A percentile compares a stretch with the other conserved stretches of the same genome.
These are phyloP conservation scores for Coranthus polyacanthus DNA, from an alignment of 2,797 vertebrate species.

Conservation along the genomic window DNA sequence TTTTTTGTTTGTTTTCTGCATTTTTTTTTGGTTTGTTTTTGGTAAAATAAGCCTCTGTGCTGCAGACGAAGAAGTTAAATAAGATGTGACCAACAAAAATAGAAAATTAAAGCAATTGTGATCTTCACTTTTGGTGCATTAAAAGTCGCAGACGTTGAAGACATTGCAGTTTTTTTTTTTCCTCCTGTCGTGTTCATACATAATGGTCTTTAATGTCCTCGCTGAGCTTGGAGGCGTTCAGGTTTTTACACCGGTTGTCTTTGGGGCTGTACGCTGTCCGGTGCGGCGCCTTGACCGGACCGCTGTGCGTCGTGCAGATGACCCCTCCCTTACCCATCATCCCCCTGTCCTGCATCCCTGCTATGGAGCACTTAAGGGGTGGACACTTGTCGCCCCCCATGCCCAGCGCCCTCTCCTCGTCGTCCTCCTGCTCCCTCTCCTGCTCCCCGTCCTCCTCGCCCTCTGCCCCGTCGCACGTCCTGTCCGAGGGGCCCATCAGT, in stretches of 20 bases:
- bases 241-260: constrained; percentile 94
- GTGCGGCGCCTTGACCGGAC: constrained; percentile 86
- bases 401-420: constrained; percentile 79
- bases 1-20: constrained; percentile 2
- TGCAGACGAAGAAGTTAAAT: constrained; percentile 49
- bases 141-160: constrained; percentile 41
- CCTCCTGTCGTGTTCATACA: constrained; percentile 76
- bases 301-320: constrained; percentile 82
- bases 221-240: constrained; percentile 83
- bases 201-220: constrained; percentile 88
- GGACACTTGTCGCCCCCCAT: constrained; percentile 87
- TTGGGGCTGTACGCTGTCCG: constrained; percentile 90
- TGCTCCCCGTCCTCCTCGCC: constrained; percentile 82
- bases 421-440: constrained; percentile 83
- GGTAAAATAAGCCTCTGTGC: constrained; percentile 41
- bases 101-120: constrained; percentile 61
- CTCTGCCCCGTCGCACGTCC: constrained; percentile 87
- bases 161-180: constrained; percentile 31
- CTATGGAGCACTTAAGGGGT: constrained; percentile 81
- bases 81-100: constrained; percentile 42
- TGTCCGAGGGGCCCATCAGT: constrained; percentile 88
- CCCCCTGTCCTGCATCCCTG: constrained; percentile 74
- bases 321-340: constrained; percentile 69
- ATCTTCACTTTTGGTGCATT: constrained; percentile 74
- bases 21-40: constrained; percentile 12